These are phyloP conservation scores for Bradypodion pumilum DNA, from an alignment of 2,797 vertebrate species.

Conservation along the genomic window DNA sequence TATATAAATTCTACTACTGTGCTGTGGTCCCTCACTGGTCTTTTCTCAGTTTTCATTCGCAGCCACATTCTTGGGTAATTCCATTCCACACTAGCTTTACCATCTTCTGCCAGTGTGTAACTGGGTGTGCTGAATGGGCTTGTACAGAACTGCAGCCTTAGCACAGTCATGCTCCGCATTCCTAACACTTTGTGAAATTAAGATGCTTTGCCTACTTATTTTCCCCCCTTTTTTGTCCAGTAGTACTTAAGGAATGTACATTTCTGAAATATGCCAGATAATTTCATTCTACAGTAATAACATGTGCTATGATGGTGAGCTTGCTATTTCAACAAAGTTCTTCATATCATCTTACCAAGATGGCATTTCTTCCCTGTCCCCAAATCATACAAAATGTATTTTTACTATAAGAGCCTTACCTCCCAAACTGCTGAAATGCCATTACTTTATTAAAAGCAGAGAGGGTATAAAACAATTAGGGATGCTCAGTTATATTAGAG, in stretches of 20 bases:
- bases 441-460: conserved; percentile 8
- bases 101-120: neutral
- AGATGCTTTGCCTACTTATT: conserved; percentile 38
- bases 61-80: neutral
- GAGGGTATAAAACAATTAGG: neutral
- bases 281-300: conserved; percentile 59
- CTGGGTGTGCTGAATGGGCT: neutral
- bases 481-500: neutral
- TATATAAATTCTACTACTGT: too few species aligned
- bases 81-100: conserved; percentile 1
- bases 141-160: conserved; percentile 14
- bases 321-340: conserved; percentile 45
- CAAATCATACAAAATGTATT: conserved; percentile 11
- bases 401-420: neutral
- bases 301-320: conserved; percentile 60
- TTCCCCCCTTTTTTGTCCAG: conserved; percentile 32
- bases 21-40: neutral
- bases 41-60: neutral
- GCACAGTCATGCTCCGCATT: conserved; percentile 41
- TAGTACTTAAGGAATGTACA: conserved; percentile 50
- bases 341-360: conserved; percentile 25
- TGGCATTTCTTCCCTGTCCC: rapidly evolving
- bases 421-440: neutral
- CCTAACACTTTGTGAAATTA: conserved; percentile 55
- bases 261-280: conserved; percentile 58